These are phyloP conservation scores for Drosophila monieri DNA, from an alignment of 2,888 invertebrate species.

Conservation along the genomic window DNA sequence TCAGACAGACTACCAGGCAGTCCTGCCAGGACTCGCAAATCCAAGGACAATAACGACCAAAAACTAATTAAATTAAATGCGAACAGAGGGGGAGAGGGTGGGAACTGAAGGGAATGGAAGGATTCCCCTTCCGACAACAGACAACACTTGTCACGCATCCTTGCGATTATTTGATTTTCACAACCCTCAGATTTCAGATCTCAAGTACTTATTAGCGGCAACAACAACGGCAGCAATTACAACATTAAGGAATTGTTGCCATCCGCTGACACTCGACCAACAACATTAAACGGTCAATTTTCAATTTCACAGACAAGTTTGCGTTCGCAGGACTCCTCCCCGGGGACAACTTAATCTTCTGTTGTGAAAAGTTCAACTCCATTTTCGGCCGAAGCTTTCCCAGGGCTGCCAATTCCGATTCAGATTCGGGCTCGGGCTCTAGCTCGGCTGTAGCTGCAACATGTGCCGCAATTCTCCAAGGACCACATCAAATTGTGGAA, in stretches of 20 bases:
- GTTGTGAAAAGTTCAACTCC: conserved; percentile 72
- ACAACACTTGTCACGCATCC: conserved; percentile 54
- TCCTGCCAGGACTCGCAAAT: neutral
- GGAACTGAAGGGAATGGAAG: neutral
- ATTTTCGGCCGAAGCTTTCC: conserved; percentile 45
- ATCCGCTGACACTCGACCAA: conserved; percentile 25
- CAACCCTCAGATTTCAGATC: conserved; percentile 29
- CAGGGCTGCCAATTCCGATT: conserved; percentile 55
- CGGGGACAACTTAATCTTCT: conserved; percentile 79
- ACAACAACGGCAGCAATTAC: conserved; percentile 19
- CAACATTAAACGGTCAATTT: conserved; percentile 83
- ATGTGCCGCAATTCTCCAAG: conserved; percentile 81
- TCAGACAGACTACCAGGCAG: conserved; percentile 6
- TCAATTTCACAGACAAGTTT: conserved; percentile 78
- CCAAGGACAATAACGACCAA: conserved; percentile 46
- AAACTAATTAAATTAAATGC: conserved; percentile 76
- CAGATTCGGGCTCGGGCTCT: neutral
- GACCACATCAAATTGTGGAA: conserved; percentile 65
- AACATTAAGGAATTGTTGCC: conserved; percentile 56
- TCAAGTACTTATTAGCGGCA: conserved; percentile 71
- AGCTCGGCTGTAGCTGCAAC: conserved; percentile 30
- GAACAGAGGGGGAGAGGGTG: conserved; percentile 31
- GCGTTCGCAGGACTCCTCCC: conserved; percentile 49
- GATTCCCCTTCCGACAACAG: neutral
- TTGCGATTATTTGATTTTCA: neutral